These are phyloP conservation scores for Pseudomugil tenellus DNA, from an alignment of 2,797 vertebrate genomes.

Conservation along the genomic window DNA sequence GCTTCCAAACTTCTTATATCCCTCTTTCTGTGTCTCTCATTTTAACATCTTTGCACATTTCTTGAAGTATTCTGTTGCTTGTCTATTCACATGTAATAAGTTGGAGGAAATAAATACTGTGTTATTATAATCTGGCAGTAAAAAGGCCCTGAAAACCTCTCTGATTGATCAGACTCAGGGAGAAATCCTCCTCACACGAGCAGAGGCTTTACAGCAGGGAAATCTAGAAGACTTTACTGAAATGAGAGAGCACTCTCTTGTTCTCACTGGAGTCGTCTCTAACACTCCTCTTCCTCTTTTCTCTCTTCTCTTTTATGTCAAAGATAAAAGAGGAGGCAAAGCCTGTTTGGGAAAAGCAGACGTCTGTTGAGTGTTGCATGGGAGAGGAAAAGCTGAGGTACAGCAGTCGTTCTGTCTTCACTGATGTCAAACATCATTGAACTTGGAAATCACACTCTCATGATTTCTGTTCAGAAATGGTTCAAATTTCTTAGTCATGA, in stretches of 20 bases:
- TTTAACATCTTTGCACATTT: constrained; percentile 12
- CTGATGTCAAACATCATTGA: constrained; percentile 15
- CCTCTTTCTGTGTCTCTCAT: constrained; percentile 4
- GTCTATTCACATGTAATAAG: constrained; percentile 22
- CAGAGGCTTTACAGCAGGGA: constrained; percentile 48
- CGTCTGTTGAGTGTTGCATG: constrained; percentile 33
- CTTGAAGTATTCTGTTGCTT: constrained; percentile 18
- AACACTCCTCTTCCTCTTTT: constrained; percentile 37
- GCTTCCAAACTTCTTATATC: constrained; percentile 10
- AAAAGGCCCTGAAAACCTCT: constrained; percentile 32
- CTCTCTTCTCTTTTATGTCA: constrained; percentile 53
- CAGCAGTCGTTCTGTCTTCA: constrained; percentile 21
- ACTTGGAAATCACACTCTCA: constrained; percentile 33
- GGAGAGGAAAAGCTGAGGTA: constrained; percentile 30
- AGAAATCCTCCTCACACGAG: constrained; percentile 40
- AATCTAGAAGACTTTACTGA: constrained; percentile 51
- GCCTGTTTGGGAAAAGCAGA: constrained; percentile 45
- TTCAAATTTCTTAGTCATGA: constrained; percentile 62
- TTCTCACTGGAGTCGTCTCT: constrained; percentile 40
- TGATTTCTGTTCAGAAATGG: constrained; percentile 43
- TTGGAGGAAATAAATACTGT: constrained; percentile 1
- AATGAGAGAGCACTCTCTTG: constrained; percentile 43
- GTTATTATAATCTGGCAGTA: constrained; percentile 29
- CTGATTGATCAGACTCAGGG: constrained; percentile 35
- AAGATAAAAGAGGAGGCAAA: constrained; percentile 59